phyloP scores from a whole-genome alignment of 2,888 invertebrate species.

The Limnephilus auricula region DNA sequence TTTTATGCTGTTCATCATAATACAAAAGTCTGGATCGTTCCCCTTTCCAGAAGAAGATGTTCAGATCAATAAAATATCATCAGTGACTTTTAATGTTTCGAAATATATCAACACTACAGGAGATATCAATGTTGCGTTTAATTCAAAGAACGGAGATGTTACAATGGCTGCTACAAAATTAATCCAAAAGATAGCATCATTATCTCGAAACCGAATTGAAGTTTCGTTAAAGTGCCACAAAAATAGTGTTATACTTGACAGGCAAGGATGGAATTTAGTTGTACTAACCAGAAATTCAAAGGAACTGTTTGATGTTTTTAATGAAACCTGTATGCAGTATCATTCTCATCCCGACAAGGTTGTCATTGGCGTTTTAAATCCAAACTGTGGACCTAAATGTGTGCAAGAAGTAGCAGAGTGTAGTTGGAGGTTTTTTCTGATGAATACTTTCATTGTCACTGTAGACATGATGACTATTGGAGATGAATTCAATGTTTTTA shows the following conservation, averaged over 20 bases:
- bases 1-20: neutral
- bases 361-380: conserved; percentile 18
- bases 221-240: neutral
- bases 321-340: neutral
- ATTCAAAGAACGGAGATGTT: neutral
- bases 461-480: neutral
- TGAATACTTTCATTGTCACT: conserved; percentile 8
- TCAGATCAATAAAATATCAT: neutral
- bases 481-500: neutral
- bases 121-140: conserved; percentile 9
- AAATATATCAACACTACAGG: neutral
- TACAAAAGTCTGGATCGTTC: neutral
- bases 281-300: neutral
- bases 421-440: conserved; percentile 3
- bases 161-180: conserved; percentile 1
- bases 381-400: conserved; percentile 14
- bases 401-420: neutral
- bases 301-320: conserved; percentile 8
- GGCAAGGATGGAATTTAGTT: neutral
- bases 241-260: neutral
- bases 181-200: neutral
- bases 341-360: neutral
- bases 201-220: neutral
- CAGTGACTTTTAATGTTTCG: neutral
- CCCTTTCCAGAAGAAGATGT: neutral